Base-by-base conservation (phyloP, 2,113 vertebrate species). In the Rattus rattus region DNA sequence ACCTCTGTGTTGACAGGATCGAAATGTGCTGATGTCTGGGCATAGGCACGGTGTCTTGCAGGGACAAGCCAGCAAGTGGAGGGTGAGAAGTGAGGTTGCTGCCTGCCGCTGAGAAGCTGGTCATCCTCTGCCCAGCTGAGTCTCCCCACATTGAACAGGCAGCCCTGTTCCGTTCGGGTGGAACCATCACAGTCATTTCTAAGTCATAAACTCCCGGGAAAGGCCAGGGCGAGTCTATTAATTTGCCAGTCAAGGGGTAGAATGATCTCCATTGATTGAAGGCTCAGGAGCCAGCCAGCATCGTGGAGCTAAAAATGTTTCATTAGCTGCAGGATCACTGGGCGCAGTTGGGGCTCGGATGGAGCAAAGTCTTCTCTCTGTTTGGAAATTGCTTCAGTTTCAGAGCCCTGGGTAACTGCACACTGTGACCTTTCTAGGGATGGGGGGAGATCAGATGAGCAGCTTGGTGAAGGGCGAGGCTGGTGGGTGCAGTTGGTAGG, bases 141-240 rank as follows among this genome's bases (percentile, higher is more conserved):
- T 94, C 95, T 79, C 77, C 1, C 0, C 2, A 0, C 24, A 76
- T 73, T 72, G 88, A 76, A 11, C 65, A 75, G 94, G 56, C 94
- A 43, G 54, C 4, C 39, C 95, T 77, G 96, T 93, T 93, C 54
- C 36, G 70, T 33, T 69, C 2, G 72, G 92, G 0, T 36, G 80
- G 95, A 93, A 95, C 80, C 67, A 54, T 59, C 59, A 56, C 63
- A 16, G 11, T 69, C 0, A 59, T 96, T 97, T 98, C 96, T 17
- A 93, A 97, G 94, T 75, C 95, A 97, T 97, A 97, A 97, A 95
- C 72, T 36, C 97, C 90, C 93, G 0, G 2, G 94, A 91, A 96
- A 95, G 81, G 7, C 13, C 84, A 76, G 90, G 5, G 67, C 13
- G 89, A 96, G 5, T 54, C 70, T 83, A 88, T 70, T 96, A 96